A percentile compares a stretch with the other conserved stretches of the same genome.
Evolutionary conservation across 1,140 invertebrate species (phyloP).

Genomic region (Yoshiicerus persimilis): DNA sequence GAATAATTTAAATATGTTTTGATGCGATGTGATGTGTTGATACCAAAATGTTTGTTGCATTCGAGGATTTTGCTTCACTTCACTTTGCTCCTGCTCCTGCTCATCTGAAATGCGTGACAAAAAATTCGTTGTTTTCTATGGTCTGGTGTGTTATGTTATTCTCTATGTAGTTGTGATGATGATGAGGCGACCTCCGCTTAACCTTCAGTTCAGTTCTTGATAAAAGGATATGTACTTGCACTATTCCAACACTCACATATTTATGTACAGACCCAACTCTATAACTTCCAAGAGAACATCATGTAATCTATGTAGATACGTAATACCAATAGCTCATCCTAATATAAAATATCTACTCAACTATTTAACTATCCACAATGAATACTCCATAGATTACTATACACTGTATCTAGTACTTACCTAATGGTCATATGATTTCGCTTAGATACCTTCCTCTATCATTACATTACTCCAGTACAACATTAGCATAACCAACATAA

Average conservation of each 20-base stretch:
- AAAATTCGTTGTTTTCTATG: background rate
- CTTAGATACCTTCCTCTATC: background rate
- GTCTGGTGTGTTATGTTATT: background rate
- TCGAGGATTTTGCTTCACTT: background rate
- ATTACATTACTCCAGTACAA: background rate
- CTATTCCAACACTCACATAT: background rate
- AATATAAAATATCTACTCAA: too few relatives aligned
- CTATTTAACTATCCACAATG: too few relatives aligned
- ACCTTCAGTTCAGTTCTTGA: constrained; percentile 40
- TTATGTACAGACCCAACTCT: background rate
- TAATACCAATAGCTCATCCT: too few relatives aligned
- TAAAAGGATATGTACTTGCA: constrained; percentile 13
- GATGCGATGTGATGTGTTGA: background rate
- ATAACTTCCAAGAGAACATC: too few relatives aligned
- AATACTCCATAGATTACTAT: too few relatives aligned
- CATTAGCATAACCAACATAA: background rate
- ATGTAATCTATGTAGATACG: too few relatives aligned
- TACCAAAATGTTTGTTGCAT: background rate
- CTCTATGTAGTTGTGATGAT: background rate
- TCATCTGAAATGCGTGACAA: constrained; percentile 18
- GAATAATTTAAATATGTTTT: constrained; percentile 14
- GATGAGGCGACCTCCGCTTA: constrained; percentile 39
- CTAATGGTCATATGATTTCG: background rate
- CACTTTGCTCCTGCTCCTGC: background rate
- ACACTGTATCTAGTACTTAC: too few relatives aligned